A percentile compares a stretch with the other conserved stretches of the same genome.
phyloP scores from a whole-genome alignment of 1,140 invertebrate species.

The Heliconius eleuchia region DNA sequence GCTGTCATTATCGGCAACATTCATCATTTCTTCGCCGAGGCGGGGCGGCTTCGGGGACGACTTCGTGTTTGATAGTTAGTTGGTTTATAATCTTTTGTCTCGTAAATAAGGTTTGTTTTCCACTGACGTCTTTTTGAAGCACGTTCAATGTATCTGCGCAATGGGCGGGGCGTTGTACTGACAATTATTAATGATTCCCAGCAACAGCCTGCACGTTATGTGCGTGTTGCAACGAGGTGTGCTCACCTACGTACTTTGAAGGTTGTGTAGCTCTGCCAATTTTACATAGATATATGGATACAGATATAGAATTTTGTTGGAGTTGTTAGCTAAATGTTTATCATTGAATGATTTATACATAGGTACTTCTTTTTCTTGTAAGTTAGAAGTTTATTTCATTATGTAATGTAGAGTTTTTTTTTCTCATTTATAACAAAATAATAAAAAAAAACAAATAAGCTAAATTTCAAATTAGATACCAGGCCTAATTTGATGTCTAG shows the following conservation, averaged over 20 bases:
- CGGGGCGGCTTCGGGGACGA: slow-evolving; percentile 16
- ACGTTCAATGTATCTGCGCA: slow-evolving; percentile 58
- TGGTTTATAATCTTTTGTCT: slow-evolving; percentile 20
- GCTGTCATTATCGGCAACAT: slow-evolving; percentile 9
- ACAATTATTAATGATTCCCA: slow-evolving; percentile 68
- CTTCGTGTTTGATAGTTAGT: neutral
- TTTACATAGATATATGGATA: neutral
- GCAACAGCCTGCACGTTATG: slow-evolving; percentile 32
- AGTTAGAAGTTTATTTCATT: no score
- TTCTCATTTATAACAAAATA: no score
- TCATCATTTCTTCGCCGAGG: slow-evolving; percentile 27
- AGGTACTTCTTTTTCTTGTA: no score
- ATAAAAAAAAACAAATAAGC: no score
- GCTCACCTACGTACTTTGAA: neutral
- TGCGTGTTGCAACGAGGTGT: slow-evolving; percentile 10
- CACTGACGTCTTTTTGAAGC: slow-evolving; percentile 27
- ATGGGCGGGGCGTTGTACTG: slow-evolving; percentile 53
- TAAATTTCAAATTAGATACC: no score
- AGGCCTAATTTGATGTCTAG: no score
- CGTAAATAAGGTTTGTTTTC: slow-evolving; percentile 33
- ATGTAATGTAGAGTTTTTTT: no score
- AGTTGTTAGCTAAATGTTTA: no score
- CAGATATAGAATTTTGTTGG: neutral
- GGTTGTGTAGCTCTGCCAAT: neutral
- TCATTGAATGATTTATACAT: no score